phyloP scores from a whole-genome alignment of 2,797 vertebrate species.

The Enteromius trimaculatus region DNA sequence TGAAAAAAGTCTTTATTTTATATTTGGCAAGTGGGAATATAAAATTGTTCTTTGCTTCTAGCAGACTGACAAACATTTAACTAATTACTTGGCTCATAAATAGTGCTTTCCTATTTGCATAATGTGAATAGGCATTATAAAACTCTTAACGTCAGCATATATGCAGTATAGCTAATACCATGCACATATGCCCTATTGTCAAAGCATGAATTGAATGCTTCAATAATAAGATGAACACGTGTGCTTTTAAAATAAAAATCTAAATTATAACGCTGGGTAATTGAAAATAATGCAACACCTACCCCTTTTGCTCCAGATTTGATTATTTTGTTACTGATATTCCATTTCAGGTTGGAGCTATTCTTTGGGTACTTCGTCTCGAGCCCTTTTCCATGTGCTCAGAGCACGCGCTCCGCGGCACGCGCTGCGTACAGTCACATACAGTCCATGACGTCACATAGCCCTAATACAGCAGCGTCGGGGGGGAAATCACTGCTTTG shows the following conservation, averaged over 20 bases:
- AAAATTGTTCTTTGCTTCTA: not conserved
- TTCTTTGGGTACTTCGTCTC: constrained; percentile 65
- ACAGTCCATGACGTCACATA: constrained; percentile 77
- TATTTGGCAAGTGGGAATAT: constrained; percentile 6
- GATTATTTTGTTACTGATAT: constrained; percentile 56
- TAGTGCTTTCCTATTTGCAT: not conserved
- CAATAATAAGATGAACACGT: constrained; percentile 27
- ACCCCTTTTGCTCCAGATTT: constrained; percentile 37
- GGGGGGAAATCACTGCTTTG: constrained; percentile 19
- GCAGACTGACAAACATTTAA: not conserved
- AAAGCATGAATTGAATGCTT: constrained; percentile 15
- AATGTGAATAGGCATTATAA: constrained; percentile 7
- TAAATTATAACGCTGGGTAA: constrained; percentile 1
- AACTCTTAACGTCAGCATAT: not conserved
- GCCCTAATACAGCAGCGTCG: constrained; percentile 15
- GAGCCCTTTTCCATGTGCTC: constrained; percentile 80
- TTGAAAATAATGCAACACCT: constrained; percentile 31
- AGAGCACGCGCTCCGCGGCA: constrained; percentile 72
- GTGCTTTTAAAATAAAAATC: not conserved
- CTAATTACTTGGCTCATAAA: constrained; percentile 22
- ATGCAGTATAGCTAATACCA: not conserved
- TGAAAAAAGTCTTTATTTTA: not conserved
- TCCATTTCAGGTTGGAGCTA: constrained; percentile 63
- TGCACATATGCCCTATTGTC: constrained; percentile 15
- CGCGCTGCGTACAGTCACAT: constrained; percentile 65